These are phyloP conservation scores for Steinernema carpocapsae DNA, from an alignment of 2,888 invertebrate species.

Conservation along the genomic window DNA sequence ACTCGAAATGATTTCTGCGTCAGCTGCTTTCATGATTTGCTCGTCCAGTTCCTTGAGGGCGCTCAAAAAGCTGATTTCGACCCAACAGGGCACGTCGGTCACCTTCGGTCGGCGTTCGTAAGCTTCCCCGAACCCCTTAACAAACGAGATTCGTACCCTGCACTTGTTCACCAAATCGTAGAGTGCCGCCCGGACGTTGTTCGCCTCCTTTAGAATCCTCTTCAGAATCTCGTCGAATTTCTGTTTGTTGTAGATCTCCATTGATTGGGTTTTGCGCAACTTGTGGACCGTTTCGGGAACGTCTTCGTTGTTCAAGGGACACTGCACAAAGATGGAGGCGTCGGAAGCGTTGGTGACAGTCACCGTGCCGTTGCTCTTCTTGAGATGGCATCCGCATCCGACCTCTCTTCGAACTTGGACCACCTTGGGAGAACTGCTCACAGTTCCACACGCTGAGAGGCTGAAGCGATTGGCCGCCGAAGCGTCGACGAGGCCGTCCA, in stretches of 20 bases:
- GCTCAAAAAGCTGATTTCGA: conserved; percentile 8
- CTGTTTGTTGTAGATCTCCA: neutral
- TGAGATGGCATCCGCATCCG: conserved; percentile 23
- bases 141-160: conserved; percentile 8
- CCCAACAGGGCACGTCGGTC: conserved; percentile 8
- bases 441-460: conserved; percentile 6
- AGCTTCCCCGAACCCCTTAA: conserved; percentile 6
- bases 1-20: conserved; percentile 1
- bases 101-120: neutral
- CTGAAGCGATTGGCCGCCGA: conserved; percentile 2
- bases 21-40: conserved; percentile 3
- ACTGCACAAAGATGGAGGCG: conserved; percentile 16
- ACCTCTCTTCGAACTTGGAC: conserved; percentile 5
- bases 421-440: neutral
- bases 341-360: neutral
- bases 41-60: conserved; percentile 2
- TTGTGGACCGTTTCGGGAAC: neutral
- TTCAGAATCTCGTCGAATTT: neutral
- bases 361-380: neutral
- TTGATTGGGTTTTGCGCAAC: neutral
- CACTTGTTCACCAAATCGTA: conserved; percentile 16
- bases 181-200: neutral
- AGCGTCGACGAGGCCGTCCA: neutral
- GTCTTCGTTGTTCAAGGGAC: neutral
- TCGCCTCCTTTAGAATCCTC: neutral